Evolutionary conservation across 2,797 vertebrate species (phyloP).

Genomic region (Sebastolobus altivelis): DNA sequence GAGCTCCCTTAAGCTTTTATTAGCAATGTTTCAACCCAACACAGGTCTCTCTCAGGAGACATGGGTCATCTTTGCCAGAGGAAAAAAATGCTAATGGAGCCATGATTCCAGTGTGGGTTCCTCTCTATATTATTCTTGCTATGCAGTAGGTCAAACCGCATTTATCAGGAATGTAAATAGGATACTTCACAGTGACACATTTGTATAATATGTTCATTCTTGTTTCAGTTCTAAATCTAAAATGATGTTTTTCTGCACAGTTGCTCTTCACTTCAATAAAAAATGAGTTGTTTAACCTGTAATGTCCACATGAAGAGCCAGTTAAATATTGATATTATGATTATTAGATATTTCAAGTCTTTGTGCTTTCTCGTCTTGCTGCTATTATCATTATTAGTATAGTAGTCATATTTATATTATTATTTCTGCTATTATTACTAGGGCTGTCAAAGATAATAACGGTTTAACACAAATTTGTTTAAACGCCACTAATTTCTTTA

Average conservation of each 20-base stretch:
- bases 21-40: neutral
- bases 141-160: neutral
- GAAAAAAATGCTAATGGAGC: neutral
- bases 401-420: too few species aligned
- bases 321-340: neutral
- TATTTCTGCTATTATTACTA: too few species aligned
- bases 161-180: neutral
- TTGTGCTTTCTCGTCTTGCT: too few species aligned
- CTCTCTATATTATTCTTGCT: neutral
- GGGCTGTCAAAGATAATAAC: too few species aligned
- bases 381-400: too few species aligned
- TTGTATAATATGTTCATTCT: neutral
- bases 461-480: too few species aligned
- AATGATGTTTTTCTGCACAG: neutral
- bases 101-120: neutral
- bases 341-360: neutral
- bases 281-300: neutral
- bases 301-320: neutral
- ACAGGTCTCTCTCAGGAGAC: neutral
- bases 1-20: neutral
- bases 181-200: neutral
- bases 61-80: neutral
- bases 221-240: neutral
- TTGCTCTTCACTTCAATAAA: neutral
- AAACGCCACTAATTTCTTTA: too few species aligned